Evolutionary conservation across 2,888 invertebrate genomes (phyloP).

Genomic region (Marronus borbonicus): DNA sequence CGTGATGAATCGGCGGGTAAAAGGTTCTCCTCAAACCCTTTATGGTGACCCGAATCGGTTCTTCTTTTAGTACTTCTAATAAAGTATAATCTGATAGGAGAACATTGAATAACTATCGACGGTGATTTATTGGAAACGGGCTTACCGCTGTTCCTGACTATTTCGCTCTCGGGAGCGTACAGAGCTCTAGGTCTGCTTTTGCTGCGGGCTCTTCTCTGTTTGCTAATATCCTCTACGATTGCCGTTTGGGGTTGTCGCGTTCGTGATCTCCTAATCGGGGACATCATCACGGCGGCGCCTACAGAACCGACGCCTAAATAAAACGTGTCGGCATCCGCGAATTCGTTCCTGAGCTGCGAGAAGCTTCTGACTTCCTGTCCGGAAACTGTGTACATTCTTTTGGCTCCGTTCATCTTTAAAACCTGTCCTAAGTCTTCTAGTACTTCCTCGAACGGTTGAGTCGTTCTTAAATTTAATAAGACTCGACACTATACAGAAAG

Average conservation of each 20-base stretch:
- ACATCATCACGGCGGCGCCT: constrained; percentile 73
- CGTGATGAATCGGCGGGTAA: constrained; percentile 89
- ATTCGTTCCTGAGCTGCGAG: constrained; percentile 93
- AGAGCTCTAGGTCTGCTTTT: constrained; percentile 89
- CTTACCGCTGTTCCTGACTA: constrained; percentile 82
- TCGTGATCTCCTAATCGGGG: constrained; percentile 79
- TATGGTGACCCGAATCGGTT: constrained; percentile 87
- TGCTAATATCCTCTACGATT: constrained; percentile 72
- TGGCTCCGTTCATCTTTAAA: constrained; percentile 91
- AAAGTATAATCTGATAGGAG: constrained; percentile 81
- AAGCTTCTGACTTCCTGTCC: constrained; percentile 96
- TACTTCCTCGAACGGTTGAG: constrained; percentile 95
- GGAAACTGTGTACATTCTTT: constrained; percentile 92
- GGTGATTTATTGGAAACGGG: neutral
- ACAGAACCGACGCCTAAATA: constrained; percentile 79
- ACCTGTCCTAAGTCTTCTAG: constrained; percentile 94
- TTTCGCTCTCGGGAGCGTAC: constrained; percentile 88
- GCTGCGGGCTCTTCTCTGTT: constrained; percentile 81
- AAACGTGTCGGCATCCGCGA: constrained; percentile 92
- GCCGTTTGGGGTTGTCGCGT: constrained; percentile 76
- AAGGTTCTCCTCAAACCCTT: constrained; percentile 87
- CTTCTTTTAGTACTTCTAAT: constrained; percentile 88
- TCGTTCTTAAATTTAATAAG: constrained; percentile 90
- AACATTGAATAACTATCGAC: constrained; percentile 12
- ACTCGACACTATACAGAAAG: constrained; percentile 84